phyloP scores from a whole-genome alignment of 2,888 invertebrate species.

The Blastobasis lacticolella region DNA sequence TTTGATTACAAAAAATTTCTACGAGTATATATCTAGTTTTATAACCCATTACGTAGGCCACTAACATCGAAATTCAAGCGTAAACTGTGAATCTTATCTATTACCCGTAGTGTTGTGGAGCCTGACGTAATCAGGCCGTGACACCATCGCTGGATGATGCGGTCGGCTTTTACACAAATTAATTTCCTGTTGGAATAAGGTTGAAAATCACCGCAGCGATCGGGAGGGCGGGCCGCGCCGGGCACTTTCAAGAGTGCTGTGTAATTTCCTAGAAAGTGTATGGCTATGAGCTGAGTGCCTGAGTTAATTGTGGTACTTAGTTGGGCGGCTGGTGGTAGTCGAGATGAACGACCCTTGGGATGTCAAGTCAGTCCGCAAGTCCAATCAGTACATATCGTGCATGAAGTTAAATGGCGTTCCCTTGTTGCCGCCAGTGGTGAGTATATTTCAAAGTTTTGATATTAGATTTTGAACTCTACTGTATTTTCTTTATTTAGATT shows the following conservation, averaged over 20 bases:
- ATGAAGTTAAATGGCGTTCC: constrained; percentile 83
- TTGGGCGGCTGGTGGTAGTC: constrained; percentile 7
- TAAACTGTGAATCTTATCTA: too few relatives aligned
- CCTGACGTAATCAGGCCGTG: constrained; percentile 64
- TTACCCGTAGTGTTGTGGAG: constrained; percentile 10
- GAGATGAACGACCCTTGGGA: constrained; percentile 68
- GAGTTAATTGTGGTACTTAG: constrained; percentile 9
- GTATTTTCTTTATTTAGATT: too few relatives aligned
- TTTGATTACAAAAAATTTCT: too few relatives aligned
- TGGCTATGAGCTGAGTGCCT: constrained; percentile 9
- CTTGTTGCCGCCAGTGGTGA: constrained; percentile 84
- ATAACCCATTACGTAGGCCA: too few relatives aligned
- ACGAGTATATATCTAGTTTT: too few relatives aligned
- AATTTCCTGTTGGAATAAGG: constrained; percentile 29
- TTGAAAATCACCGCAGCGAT: constrained; percentile 18
- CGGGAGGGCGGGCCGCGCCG: constrained; percentile 5
- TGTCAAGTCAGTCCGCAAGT: constrained; percentile 56
- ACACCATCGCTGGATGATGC: constrained; percentile 47
- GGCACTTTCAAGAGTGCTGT: constrained; percentile 26
- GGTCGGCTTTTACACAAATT: constrained; percentile 35
- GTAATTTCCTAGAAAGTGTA: constrained; percentile 20
- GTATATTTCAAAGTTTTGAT: constrained; percentile 24
- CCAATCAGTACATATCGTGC: constrained; percentile 76
- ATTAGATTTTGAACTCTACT: neutral
- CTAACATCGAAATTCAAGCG: too few relatives aligned